Base-by-base conservation (phyloP, 2,113 vertebrate species). In the Cariama cristata region DNA sequence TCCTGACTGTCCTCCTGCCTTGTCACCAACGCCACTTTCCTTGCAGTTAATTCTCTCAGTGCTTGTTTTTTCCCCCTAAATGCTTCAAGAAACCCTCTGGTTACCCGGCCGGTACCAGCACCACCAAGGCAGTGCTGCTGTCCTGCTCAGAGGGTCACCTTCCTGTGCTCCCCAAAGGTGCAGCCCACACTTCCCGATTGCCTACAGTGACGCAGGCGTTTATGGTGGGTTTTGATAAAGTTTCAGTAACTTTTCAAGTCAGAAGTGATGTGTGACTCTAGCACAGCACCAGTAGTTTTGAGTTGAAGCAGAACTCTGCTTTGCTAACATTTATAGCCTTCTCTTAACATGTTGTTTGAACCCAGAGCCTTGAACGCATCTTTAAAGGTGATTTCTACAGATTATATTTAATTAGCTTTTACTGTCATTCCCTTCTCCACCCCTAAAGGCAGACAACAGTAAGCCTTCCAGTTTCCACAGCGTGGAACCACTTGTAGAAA, bases 331-430 rank as follows among this genome's bases (percentile, higher is more conserved):
- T 27, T 32, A 17, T 12, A 8, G 11, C 35, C 33, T 32, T 20
- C 40, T 63, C 42, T 75, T 59, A 67, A n/a, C 4, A 1, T 2
- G 11, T 42, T 17, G 12, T 28, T 55, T 49, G 21, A 55, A 44
- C 20, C 9, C 26, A 30, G 55, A 32, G 24, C 8, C 8, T 8
- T 3, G 1, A 53, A 63, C 0, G 2, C 10, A 5, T 3, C 3
- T 14, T 52, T 47, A 35, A 60, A 81, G 64, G 45, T 2, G 9
- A 26, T 88, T 81, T 44, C 79, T 84, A 18, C 15, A 13, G 40
- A 45, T 49, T 32, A 10, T 11, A 11, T 60, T 63, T 62, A 38
- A 35, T 63, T 24, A 22, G 28, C 18, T 28, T 20, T 69, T 40
- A 23, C 15, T 64, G 13, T 40, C 16, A 2, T 82, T 88, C 67